These are phyloP conservation scores for Ispidina picta DNA, from an alignment of 2,797 vertebrate genomes.

Conservation along the genomic window DNA sequence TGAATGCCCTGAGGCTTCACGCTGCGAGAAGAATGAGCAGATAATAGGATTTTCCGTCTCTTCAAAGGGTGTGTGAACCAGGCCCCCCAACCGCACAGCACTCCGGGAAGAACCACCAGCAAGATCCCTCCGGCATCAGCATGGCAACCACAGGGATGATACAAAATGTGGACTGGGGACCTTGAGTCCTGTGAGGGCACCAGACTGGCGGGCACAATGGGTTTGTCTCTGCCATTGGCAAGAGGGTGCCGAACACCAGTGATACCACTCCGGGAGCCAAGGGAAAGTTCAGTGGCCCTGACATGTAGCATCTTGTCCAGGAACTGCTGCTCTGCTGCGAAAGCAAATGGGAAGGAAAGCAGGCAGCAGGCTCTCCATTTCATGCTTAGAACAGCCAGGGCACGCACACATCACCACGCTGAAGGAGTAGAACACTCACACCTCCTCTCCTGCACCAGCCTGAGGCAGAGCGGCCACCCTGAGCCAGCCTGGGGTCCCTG, in stretches of 20 bases:
- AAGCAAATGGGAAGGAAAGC: background rate
- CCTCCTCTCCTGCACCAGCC: background rate
- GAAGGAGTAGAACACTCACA: background rate
- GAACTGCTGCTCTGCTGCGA: slow-evolving; percentile 7
- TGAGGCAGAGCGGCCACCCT: background rate
- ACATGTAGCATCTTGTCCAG: rapidly evolving
- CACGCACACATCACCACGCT: background rate
- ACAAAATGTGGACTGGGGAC: background rate
- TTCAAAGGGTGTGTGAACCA: slow-evolving; percentile 42
- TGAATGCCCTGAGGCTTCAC: slow-evolving; percentile 56
- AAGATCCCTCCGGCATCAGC: background rate
- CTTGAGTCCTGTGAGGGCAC: background rate
- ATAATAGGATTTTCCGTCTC: slow-evolving; percentile 65
- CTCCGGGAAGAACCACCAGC: slow-evolving; percentile 13
- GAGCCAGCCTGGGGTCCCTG: background rate
- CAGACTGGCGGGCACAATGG: background rate
- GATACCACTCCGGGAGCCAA: background rate
- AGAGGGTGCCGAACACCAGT: background rate
- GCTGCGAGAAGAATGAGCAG: slow-evolving; percentile 61
- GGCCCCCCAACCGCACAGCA: background rate
- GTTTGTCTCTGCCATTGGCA: background rate
- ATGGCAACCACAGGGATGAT: background rate
- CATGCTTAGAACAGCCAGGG: background rate
- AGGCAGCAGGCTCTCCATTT: background rate
- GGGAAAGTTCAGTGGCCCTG: background rate